Conservation (phyloP, 2,888 invertebrate genomes). For the Drosophila meridionalis region DNA sequence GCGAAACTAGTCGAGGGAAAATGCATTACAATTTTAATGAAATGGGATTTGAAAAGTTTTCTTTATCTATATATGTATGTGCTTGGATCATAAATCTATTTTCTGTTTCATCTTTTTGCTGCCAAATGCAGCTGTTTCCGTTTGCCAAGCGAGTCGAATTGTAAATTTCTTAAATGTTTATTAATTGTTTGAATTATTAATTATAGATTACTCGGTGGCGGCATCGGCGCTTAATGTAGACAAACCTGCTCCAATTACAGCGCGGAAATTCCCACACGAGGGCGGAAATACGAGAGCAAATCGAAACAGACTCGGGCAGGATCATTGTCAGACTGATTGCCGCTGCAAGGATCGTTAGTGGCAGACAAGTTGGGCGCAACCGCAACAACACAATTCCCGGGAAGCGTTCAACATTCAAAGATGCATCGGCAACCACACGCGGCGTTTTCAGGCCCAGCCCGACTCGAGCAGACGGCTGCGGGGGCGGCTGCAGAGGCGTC, state of each 20-base stretch:
- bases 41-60: not conserved
- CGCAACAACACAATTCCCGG: constrained; percentile 82
- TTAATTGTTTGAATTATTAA: constrained; percentile 79
- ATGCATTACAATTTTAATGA: constrained; percentile 10
- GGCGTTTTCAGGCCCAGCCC: constrained; percentile 48
- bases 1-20: constrained; percentile 9
- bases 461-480: constrained; percentile 8
- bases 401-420: constrained; percentile 56
- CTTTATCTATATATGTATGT: not conserved
- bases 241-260: constrained; percentile 73
- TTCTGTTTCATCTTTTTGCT: not conserved
- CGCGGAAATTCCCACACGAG: constrained; percentile 76
- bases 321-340: constrained; percentile 74
- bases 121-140: constrained; percentile 69
- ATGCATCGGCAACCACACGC: constrained; percentile 72
- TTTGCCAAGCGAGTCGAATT: constrained; percentile 35
- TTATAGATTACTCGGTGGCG: constrained; percentile 46
- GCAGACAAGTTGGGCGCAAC: constrained; percentile 84
- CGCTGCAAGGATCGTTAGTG: constrained; percentile 81
- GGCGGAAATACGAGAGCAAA: constrained; percentile 73
- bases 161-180: constrained; percentile 68
- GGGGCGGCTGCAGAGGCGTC: constrained; percentile 40
- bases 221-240: constrained; percentile 57
- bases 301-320: constrained; percentile 20
- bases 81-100: constrained; percentile 2